Percentiles rank a stretch among this genome's conserved stretches.
phyloP scores from a whole-genome alignment of 1,140 invertebrate species.

The Anoplolepis gracilipes region DNA sequence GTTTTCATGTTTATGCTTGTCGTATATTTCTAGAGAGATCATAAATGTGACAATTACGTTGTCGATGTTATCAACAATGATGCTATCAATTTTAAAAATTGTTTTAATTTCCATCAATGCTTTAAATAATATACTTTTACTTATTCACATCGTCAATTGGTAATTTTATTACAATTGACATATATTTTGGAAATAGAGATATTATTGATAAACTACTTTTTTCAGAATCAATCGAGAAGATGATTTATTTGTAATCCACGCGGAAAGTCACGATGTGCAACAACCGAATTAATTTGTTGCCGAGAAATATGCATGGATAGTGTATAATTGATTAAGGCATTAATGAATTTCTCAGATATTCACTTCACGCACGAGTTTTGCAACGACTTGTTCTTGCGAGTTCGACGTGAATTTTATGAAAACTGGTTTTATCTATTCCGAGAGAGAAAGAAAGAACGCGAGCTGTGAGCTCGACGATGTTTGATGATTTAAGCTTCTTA shows the following conservation, averaged over 20 bases:
- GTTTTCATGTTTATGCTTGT: neutral
- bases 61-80: too few species aligned
- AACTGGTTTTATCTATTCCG: slow-evolving; percentile 38
- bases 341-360: slow-evolving; percentile 62
- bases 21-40: neutral
- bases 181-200: neutral
- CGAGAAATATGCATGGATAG: neutral
- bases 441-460: neutral
- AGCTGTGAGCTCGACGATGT: slow-evolving; percentile 30
- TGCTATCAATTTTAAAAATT: neutral
- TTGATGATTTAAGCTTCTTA: slow-evolving; percentile 74
- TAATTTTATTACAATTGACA: neutral
- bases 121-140: too few species aligned
- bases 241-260: neutral
- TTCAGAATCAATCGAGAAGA: neutral
- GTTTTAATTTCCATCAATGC: neutral
- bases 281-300: slow-evolving; percentile 25
- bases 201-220: neutral
- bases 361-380: neutral
- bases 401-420: slow-evolving; percentile 25
- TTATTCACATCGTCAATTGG: too few species aligned
- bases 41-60: neutral
- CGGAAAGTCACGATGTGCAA: neutral
- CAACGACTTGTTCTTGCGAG: neutral
- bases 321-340: slow-evolving; percentile 40